Evolutionary conservation across 2,797 vertebrate genomes (phyloP).

Genomic region (Mionectes olivaceus): DNA sequence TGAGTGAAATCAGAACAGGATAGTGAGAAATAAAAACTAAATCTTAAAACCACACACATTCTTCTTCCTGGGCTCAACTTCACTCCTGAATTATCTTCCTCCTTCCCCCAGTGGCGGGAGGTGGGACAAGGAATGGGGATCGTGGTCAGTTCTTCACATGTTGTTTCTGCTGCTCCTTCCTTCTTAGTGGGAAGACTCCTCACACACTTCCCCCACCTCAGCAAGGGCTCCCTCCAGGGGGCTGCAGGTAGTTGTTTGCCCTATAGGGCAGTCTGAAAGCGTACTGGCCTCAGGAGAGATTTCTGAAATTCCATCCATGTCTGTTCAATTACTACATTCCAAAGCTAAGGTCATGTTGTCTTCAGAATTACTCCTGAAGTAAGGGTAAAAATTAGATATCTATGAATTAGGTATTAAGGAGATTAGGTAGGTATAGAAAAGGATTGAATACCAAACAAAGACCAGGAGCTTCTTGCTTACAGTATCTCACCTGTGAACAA

Average conservation of each 20-base stretch:
- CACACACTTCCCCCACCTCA: no score
- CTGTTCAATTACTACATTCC: not conserved
- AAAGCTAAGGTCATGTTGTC: not conserved
- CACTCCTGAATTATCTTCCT: not conserved
- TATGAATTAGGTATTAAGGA: not conserved
- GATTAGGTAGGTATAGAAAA: not conserved
- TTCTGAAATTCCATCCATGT: not conserved
- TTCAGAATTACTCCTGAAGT: not conserved
- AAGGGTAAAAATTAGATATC: not conserved
- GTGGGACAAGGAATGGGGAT: rapidly evolving
- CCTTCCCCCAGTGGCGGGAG: rapidly evolving
- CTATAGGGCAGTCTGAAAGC: not conserved
- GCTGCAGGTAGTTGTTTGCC: not conserved
- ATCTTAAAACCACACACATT: not conserved
- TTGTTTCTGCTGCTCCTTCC: not conserved
- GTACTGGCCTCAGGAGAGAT: not conserved
- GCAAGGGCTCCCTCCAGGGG: not conserved
- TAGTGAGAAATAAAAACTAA: not conserved
- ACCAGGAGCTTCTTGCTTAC: not conserved
- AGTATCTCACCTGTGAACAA: not conserved
- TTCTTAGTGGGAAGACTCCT: not conserved
- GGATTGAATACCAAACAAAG: not conserved
- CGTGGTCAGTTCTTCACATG: not conserved
- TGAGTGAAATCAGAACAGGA: not conserved
- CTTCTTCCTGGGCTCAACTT: not conserved